Evolutionary conservation across 2,797 vertebrate species (phyloP).

Genomic region (Dicrostonyx torquatus): DNA sequence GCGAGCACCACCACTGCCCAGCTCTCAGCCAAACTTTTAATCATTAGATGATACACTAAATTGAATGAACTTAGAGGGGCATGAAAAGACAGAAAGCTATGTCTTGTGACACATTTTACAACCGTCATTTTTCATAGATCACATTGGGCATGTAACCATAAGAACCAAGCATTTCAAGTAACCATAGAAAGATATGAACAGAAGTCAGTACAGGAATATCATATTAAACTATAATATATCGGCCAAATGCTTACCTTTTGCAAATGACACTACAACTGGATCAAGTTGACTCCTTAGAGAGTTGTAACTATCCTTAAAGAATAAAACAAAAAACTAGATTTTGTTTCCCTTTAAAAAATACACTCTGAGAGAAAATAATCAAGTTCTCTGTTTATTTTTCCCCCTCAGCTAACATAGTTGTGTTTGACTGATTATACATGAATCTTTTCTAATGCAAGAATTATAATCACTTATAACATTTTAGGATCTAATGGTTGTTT

Average conservation of each 20-base stretch:
- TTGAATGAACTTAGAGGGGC: neutral
- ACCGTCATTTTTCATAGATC: neutral
- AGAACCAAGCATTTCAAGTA: neutral
- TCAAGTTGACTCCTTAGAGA: neutral
- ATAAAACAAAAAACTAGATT: neutral
- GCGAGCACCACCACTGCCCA: no score
- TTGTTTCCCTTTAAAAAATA: conserved; percentile 3
- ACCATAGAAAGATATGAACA: neutral
- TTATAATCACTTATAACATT: neutral
- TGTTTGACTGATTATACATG: neutral
- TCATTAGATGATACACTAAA: neutral
- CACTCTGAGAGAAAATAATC: neutral
- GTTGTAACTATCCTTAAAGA: neutral
- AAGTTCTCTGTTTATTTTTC: neutral
- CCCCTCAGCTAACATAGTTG: neutral
- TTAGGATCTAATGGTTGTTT: neutral
- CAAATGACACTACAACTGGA: neutral
- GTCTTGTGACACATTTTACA: neutral
- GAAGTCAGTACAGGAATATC: neutral
- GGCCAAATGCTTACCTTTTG: neutral
- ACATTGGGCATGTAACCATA: fast-evolving
- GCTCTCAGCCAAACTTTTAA: neutral
- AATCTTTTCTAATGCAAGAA: neutral
- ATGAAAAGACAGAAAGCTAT: neutral
- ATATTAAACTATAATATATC: neutral